Base-by-base conservation (phyloP, 2,888 invertebrate genomes). In the Ctena decussata region DNA sequence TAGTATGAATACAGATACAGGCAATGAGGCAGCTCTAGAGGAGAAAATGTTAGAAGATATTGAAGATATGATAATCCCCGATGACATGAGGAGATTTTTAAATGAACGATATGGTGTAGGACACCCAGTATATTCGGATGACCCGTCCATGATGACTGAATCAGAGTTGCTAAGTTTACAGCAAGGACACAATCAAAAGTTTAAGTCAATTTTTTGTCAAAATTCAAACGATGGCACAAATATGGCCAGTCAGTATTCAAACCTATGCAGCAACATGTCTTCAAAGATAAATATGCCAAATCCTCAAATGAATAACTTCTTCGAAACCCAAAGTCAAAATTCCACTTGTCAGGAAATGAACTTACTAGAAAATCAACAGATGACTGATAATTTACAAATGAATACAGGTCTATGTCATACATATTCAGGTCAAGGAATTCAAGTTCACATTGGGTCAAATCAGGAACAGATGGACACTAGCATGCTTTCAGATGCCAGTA, bases 31-130 rank as follows among this genome's bases (percentile, higher is more conserved):
- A 96, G 98, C 98, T 97, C 97, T 99, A 90, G 98, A 98, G 95
- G 98, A 98, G 95, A 98, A 98, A 84, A 92, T 95, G 94, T 84
- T 95, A 85, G 95, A 94, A 73, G 94, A 94, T 70, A 94, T 92
- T 71, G 94, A 96, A 70, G 95, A 96, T 83, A 97, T 99, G 94
- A 98, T 99, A 77, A 97, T 99, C 94, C 99, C 99, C 32, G 99
- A 99, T 95, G 99, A 99, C 96, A 98, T 99, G 98, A 97, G 98
- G 96, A 97, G 98, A 96, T 99, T 98, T 96, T 97, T 99, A 94
- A 93, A 94, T 74, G 94, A 94, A 75, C 89, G 91, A 11, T 94
- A 91, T 77, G 90, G 91, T 71, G 91, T 89, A 24, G 84, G 85
- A 27, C 88, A 88, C 76, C 85, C 85, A 21, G 41, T 89, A 83